Evolutionary conservation across 2,797 vertebrate genomes (phyloP).

Genomic region (Lepilemur ruficaudatus): DNA sequence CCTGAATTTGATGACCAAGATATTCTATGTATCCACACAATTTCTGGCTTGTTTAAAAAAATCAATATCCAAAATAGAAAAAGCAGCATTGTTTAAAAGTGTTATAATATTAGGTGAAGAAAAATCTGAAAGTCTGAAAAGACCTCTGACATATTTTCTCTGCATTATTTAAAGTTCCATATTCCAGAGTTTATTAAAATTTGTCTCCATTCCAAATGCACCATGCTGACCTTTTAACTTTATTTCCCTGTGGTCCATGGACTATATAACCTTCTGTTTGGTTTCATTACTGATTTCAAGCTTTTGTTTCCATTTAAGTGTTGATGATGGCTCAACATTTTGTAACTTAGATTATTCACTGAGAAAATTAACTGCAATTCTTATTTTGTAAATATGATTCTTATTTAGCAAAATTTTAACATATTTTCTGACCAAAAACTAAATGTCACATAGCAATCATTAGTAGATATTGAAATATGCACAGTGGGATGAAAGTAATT

Average conservation of each 20-base stretch:
- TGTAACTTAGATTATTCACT: not conserved
- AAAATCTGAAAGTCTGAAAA: not conserved
- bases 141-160: not conserved
- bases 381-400: not conserved
- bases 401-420: not conserved
- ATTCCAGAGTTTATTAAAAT: conserved; percentile 41
- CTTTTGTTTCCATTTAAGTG: conserved; percentile 43
- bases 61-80: not conserved
- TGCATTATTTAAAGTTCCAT: conserved; percentile 28
- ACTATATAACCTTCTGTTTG: not conserved
- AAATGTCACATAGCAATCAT: not conserved
- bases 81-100: not conserved
- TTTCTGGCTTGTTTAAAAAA: not conserved
- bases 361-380: not conserved
- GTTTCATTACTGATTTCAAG: not conserved
- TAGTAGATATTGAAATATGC: not conserved
- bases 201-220: not conserved
- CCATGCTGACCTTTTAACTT: conserved; percentile 42
- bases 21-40: not conserved
- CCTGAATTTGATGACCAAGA: not conserved
- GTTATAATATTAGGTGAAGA: not conserved
- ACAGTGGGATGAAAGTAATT: not conserved
- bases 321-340: not conserved
- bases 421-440: not conserved
- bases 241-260: conserved; percentile 33